Evolutionary conservation across 2,888 invertebrate genomes (phyloP), one percentile per base, ranked within the genome.

Genomic region (Azorinus chamasolen): DNA sequence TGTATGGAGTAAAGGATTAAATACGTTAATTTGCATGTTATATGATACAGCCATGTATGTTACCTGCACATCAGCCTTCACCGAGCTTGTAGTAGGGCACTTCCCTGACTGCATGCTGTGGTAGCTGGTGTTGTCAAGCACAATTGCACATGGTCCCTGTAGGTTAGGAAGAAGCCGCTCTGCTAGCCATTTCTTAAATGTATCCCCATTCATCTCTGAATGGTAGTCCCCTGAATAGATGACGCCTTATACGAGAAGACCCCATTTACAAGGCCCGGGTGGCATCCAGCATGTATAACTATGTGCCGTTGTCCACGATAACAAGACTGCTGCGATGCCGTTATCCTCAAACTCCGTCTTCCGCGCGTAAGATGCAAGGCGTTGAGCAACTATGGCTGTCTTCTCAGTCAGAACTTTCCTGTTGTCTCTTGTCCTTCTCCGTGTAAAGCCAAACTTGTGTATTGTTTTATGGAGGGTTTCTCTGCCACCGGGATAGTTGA

Each of bases 291-390:
- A 39, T 71, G 37, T 10, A 76, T 53, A 2, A 76, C 65, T 45
- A 70, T 76, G 1, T 70, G 16, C 1, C 70, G 20, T 18, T 76
- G 61, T 1, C 70, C 70, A n/a, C n/a, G n/a, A n/a, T n/a, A n/a
- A n/a, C n/a, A n/a, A n/a, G n/a, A 6, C 53, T 16, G 27, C 51
- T 70, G 14, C 45, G 27, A 1, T n/a, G n/a, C n/a, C n/a, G n/a
- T n/a, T 18, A 18, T 48, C 48, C 18, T n/a, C 48, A 48, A n/a
- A n/a, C n/a, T n/a, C n/a, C n/a, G n/a, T n/a, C n/a, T n/a, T n/a
- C n/a, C n/a, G n/a, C n/a, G n/a, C n/a, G n/a, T n/a, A n/a, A n/a
- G n/a, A n/a, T n/a, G n/a, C n/a, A n/a, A n/a, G n/a, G n/a, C n/a
- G n/a, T n/a, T n/a, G n/a, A n/a, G n/a, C n/a, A n/a, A n/a, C n/a